These are phyloP conservation scores for Tenthredo amoena DNA, from an alignment of 2,888 invertebrate genomes.

Conservation along the genomic window DNA sequence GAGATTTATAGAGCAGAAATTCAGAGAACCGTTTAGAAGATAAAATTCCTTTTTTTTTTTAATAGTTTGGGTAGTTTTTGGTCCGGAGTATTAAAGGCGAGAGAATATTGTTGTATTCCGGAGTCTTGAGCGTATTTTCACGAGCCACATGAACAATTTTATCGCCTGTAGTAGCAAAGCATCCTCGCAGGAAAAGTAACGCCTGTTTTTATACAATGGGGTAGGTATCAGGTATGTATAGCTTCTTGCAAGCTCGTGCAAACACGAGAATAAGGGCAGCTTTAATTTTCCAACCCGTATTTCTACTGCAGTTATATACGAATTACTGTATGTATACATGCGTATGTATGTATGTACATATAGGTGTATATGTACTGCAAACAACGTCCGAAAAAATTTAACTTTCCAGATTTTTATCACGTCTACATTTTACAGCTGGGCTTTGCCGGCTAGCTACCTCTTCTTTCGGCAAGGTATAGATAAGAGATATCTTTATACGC, in stretches of 20 bases:
- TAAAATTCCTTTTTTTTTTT: background rate
- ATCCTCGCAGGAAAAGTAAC: constrained; percentile 11
- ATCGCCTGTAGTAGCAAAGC: background rate
- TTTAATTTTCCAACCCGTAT: constrained; percentile 8
- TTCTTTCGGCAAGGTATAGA: constrained; percentile 38
- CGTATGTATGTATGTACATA: background rate
- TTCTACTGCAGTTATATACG: background rate
- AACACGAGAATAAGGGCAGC: constrained; percentile 6
- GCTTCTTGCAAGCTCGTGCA: background rate
- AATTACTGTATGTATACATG: background rate
- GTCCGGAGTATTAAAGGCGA: background rate
- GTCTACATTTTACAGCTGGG: constrained; percentile 26
- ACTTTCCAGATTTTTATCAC: constrained; percentile 34
- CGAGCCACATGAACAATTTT: constrained; percentile 7
- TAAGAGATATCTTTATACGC: constrained; percentile 36
- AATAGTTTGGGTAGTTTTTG: background rate
- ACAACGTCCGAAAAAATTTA: constrained; percentile 28
- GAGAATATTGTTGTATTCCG: background rate
- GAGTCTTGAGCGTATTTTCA: constrained; percentile 9
- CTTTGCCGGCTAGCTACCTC: background rate
- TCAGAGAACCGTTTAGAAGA: too few relatives aligned
- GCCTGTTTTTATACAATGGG: constrained; percentile 20
- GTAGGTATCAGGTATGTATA: background rate
- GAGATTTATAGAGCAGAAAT: too few relatives aligned
- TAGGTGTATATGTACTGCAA: background rate